Base-by-base conservation (phyloP, 2,113 vertebrate genomes). In the Leucosticte australis region DNA sequence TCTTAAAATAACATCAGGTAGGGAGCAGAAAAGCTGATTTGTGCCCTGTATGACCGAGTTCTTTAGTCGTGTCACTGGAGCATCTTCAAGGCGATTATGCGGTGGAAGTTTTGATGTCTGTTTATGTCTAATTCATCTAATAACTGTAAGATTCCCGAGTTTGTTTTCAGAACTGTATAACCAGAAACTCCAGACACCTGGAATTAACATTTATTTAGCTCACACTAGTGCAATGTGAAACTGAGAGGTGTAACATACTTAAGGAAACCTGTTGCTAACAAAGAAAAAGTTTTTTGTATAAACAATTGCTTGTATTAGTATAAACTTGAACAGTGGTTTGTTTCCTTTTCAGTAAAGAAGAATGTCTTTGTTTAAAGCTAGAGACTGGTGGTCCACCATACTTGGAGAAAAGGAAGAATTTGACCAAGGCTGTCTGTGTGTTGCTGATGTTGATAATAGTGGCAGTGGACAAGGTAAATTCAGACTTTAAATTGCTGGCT, bases 341-440 rank as follows among this genome's bases (percentile, higher is more conserved):
- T 35, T 95, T 95, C 57, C 42, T 80, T 97, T 97, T 81, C 93
- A 94, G 93, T 98, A 96, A 97, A 92, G 92, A 90, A 97, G 89
- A 92, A 99, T 99, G 99, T 99, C 99, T 22, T 97, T 99, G 91
- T 99, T 99, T 98, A 99, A 99, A 98, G 99, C 99, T 20, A 98
- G 99, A 71, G 99, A 99, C 60, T 99, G 99, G 99, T 99, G 99
- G 99, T 99, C 98, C 30, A 96, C 98, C 10, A 37, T 93, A 52
- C 97, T 99, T 56, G 99, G 99, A 56, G 98, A 99, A 81, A 98
- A 99, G 27, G 99, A 99, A 97, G 99, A 99, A 96, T 99, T 99
- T 97, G 99, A 99, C 94, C 99, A 99, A 95, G 99, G 99, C 47
- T 99, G 99, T 80, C 90, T 99, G 11, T 99, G 99, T 96, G 98